Evolutionary conservation across 2,888 invertebrate species (phyloP).

Genomic region (Tetropium fuscum): DNA sequence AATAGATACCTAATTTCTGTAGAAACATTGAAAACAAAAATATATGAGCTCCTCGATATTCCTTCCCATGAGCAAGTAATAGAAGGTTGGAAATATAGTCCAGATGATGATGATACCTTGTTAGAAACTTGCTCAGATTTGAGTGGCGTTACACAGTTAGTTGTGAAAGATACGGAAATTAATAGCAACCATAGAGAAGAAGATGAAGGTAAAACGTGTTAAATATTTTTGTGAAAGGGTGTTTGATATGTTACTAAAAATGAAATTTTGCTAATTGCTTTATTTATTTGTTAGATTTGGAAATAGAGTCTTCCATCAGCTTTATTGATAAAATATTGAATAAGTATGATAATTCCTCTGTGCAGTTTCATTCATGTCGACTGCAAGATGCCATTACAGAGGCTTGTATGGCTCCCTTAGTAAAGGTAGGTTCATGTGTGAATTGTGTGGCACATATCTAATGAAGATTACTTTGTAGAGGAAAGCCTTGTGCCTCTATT

Average conservation of each 20-base stretch:
- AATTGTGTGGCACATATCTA: background rate
- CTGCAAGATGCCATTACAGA: constrained; percentile 46
- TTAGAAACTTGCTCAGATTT: constrained; percentile 35
- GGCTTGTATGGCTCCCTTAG: constrained; percentile 35
- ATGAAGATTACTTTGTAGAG: constrained; percentile 49
- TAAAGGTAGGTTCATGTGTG: constrained; percentile 35
- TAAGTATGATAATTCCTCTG: constrained; percentile 34
- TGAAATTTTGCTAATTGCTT: constrained; percentile 5
- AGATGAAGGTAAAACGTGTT: background rate
- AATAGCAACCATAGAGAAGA: background rate
- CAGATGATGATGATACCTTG: constrained; percentile 39
- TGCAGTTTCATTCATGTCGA: constrained; percentile 45
- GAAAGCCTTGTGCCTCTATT: constrained; percentile 52
- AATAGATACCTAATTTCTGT: constrained; percentile 1
- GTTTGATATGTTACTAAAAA: background rate
- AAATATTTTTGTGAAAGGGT: background rate
- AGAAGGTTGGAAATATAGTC: constrained; percentile 39
- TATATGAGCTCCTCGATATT: constrained; percentile 37
- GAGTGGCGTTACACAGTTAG: constrained; percentile 38
- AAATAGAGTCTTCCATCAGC: constrained; percentile 44
- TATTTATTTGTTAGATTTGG: constrained; percentile 31
- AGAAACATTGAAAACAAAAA: constrained; percentile 71
- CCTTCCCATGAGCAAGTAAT: constrained; percentile 43
- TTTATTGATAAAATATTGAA: constrained; percentile 44
- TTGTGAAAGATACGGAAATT: constrained; percentile 23